phyloP scores from a whole-genome alignment of 2,888 invertebrate genomes.

The Leucophenga maculata region DNA sequence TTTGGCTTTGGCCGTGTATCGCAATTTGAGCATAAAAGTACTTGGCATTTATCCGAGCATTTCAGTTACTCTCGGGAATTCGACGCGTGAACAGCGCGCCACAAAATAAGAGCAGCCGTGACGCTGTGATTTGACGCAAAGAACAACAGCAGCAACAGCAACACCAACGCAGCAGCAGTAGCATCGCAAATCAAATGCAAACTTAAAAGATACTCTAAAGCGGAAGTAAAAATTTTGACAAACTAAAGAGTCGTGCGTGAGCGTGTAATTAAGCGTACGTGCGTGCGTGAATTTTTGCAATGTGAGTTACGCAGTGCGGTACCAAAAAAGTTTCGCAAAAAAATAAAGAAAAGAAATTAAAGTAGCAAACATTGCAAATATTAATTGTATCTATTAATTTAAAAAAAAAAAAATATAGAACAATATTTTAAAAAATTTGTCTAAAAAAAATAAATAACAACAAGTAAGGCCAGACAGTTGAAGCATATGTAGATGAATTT shows the following conservation, averaged over 20 bases:
- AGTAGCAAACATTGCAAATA: too few species aligned
- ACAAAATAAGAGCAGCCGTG: conserved; percentile 22
- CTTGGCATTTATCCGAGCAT: conserved; percentile 66
- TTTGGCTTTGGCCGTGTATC: conserved; percentile 30
- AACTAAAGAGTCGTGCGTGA: conserved; percentile 18
- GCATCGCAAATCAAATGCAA: conserved; percentile 43
- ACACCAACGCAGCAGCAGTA: conserved; percentile 31
- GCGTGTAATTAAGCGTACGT: neutral
- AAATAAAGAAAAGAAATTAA: neutral
- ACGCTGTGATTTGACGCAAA: conserved; percentile 19
- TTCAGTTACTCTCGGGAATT: conserved; percentile 71
- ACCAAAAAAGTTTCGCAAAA: neutral
- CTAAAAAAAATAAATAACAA: too few species aligned
- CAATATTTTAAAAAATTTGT: too few species aligned
- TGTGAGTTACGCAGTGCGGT: too few species aligned
- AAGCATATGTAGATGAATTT: too few species aligned
- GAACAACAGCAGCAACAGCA: conserved; percentile 34
- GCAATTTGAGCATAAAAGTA: conserved; percentile 63
- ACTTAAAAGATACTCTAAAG: conserved; percentile 2
- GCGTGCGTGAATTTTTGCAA: neutral
- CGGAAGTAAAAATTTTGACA: neutral
- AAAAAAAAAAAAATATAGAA: too few species aligned
- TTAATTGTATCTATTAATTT: too few species aligned
- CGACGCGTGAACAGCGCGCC: conserved; percentile 61
- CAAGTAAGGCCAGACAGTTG: too few species aligned